Percentiles rank a stretch among this genome's conserved stretches.
phyloP scores from a whole-genome alignment of 2,797 vertebrate genomes.

The Sebastes goodei region DNA sequence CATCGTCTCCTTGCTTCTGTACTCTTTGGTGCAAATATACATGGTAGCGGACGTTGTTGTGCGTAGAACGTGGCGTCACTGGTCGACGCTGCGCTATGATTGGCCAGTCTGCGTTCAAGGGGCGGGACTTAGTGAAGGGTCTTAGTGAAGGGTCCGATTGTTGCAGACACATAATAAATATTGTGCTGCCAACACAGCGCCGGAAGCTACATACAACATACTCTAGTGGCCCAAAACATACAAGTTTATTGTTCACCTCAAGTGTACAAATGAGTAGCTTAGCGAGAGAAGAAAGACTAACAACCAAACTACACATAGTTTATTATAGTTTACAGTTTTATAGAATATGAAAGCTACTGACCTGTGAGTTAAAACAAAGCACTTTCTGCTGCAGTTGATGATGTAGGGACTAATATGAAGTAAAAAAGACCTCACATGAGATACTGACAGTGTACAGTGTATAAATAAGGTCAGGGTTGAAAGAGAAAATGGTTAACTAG shows the following conservation, averaged over 20 bases:
- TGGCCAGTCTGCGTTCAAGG: not conserved
- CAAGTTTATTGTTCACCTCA: slow-evolving; percentile 4
- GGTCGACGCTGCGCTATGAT: not conserved
- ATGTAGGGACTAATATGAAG: not conserved
- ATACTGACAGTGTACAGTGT: not conserved
- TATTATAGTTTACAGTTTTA: slow-evolving; percentile 33
- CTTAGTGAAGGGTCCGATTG: not conserved
- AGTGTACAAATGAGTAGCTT: slow-evolving; percentile 15
- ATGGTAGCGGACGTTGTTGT: no score
- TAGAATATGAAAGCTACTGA: not conserved
- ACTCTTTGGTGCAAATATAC: no score
- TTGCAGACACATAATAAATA: not conserved
- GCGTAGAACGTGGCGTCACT: no score
- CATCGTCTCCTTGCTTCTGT: no score
- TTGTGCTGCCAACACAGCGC: slow-evolving; percentile 1
- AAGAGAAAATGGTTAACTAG: not conserved
- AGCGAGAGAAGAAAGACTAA: slow-evolving; percentile 1
- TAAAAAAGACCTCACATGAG: not conserved
- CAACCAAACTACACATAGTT: not conserved
- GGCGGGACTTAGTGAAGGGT: not conserved
- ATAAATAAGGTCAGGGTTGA: not conserved
- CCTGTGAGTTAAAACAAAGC: not conserved
- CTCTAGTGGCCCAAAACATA: slow-evolving; percentile 28
- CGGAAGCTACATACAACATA: not conserved
- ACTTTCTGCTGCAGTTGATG: not conserved